A percentile compares a stretch with the other conserved stretches of the same genome.
phyloP scores from a whole-genome alignment of 2,113 vertebrate species.

The Galbula dea region DNA sequence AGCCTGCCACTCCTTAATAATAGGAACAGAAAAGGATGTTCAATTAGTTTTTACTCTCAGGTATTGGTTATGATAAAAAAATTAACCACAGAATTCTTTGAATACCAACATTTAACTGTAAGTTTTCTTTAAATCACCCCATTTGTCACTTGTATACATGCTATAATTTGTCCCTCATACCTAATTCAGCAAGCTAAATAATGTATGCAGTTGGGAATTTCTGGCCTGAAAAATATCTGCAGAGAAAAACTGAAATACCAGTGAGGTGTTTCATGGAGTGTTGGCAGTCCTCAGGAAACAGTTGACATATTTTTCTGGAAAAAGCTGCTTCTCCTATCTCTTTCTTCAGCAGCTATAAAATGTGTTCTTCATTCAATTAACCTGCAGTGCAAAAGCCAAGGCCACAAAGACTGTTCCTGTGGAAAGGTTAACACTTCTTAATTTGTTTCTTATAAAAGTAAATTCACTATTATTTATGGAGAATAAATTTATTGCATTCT shows the following conservation, averaged over 20 bases:
- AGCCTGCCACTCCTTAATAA: not conserved
- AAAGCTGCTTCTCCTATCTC: not conserved
- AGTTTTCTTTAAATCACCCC: not conserved
- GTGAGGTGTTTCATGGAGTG: not conserved
- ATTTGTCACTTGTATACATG: not conserved
- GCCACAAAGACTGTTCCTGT: not conserved
- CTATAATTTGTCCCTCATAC: not conserved
- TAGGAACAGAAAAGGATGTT: not conserved
- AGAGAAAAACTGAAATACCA: not conserved
- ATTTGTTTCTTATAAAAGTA: not conserved
- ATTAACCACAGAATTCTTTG: not conserved
- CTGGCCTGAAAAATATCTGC: not conserved
- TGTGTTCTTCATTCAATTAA: not conserved
- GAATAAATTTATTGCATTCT: not conserved
- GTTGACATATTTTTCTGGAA: not conserved
- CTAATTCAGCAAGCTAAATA: not conserved
- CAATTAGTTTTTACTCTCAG: not conserved
- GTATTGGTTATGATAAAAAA: not conserved
- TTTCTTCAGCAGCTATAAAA: not conserved
- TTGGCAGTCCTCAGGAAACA: not conserved
- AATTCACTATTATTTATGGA: not conserved
- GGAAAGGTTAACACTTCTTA: not conserved
- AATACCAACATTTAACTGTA: not conserved
- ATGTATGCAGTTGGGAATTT: not conserved
- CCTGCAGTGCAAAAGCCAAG: not conserved